Base-by-base conservation (phyloP, 2,888 invertebrate genomes). In the Coenonympha arcania region DNA sequence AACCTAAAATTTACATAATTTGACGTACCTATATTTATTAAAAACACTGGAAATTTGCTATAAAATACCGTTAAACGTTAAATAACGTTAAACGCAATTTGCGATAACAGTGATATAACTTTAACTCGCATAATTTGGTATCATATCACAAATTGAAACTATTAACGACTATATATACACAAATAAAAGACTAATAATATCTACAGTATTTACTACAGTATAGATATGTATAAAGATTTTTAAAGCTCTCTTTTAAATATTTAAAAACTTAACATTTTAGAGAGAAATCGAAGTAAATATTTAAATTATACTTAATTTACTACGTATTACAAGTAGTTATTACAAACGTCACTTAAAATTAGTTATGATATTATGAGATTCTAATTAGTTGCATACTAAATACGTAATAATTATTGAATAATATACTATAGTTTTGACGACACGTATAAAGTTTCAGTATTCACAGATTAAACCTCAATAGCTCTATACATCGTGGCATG, bases 161-260 rank as follows among this genome's bases (percentile, higher is more conserved):
- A 50, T 51, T 5, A 47, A 43, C 40, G 40, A 40, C 45, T 41
- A 50, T 52, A 50, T 52, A 24, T 52, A 55, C 49, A 55, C 31
- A 52, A 52, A 20, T 43, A 40, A 39, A 43, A 22, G 22, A 26
- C 28, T 9, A 9, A 46, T 9, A 9, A 46, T 22, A 39, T 15
- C 22, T 36, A 33, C 8, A 20, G 31, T 31, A 50, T 37, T 50
- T 54, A 62, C 58, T 58, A 54, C 52, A 50, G 60, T 59, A 66
- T 67, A 69, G 73, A 77, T 76, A 77, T 75, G 73, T 74, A 65
- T 71, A 64, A 67, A 71, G 63, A 72, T 18, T 66, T 68, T 75
- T 76, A 79, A 76, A 79, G 76, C 73, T 76, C 73, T 68, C 61
- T 63, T 70, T 71, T 64, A 68, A 63, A 67, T 63, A 62, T 64